A percentile compares a stretch with the other conserved stretches of the same genome.
These are phyloP conservation scores for Linyphia triangularis DNA, from an alignment of 2,888 invertebrate species.

Conservation along the genomic window DNA sequence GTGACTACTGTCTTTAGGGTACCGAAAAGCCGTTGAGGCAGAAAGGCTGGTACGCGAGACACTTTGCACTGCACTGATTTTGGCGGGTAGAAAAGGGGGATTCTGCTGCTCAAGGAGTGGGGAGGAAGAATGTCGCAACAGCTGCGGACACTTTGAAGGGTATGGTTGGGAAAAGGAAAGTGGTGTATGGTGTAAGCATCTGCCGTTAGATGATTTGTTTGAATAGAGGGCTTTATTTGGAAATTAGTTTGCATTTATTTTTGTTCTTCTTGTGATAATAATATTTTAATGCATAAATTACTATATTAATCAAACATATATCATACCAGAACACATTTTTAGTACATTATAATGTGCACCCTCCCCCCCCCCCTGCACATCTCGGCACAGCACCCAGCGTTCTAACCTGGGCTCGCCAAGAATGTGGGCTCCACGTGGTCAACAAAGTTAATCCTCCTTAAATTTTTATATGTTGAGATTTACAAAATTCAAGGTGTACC, in stretches of 20 bases:
- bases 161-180: not conserved
- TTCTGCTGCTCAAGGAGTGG: not conserved
- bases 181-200: not conserved
- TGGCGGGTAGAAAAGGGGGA: not conserved
- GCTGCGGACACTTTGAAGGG: constrained; percentile 44
- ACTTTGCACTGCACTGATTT: constrained; percentile 30
- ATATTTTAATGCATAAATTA: no score
- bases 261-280: no score
- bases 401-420: no score
- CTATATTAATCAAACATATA: no score
- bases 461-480: no score
- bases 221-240: not conserved
- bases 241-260: not conserved
- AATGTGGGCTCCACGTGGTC: no score
- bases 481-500: no score
- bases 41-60: constrained; percentile 8
- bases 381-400: no score
- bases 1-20: constrained; percentile 44
- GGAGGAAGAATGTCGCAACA: constrained; percentile 18
- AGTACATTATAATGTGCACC: no score
- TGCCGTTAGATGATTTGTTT: not conserved
- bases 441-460: no score
- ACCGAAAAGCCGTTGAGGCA: constrained; percentile 36
- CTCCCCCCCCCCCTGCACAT: no score
- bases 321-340: no score